phyloP scores from a whole-genome alignment of 2,113 vertebrate species.

The Rhadina sibilatrix region DNA sequence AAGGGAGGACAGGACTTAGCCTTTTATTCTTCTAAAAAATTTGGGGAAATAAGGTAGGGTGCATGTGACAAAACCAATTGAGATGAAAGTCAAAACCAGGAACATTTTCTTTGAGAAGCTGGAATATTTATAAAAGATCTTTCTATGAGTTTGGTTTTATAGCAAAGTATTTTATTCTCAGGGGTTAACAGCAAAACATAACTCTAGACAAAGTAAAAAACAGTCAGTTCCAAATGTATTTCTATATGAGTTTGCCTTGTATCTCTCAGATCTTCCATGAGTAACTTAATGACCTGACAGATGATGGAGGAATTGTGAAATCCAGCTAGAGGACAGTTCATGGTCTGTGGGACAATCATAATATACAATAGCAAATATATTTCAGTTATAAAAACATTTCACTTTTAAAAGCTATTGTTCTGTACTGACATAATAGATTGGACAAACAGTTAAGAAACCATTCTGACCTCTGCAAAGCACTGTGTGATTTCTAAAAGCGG shows the following conservation, averaged over 20 bases:
- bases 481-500: neutral
- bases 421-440: neutral
- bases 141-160: neutral
- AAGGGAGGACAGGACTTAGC: neutral
- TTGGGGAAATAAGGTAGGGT: neutral
- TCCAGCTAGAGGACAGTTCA: neutral
- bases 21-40: neutral
- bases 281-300: neutral
- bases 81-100: neutral
- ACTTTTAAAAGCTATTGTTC: conserved; percentile 22
- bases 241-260: neutral
- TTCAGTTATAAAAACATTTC: neutral
- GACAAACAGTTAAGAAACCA: neutral
- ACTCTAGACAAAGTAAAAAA: neutral
- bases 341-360: conserved; percentile 39
- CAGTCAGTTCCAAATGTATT: neutral
- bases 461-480: conserved; percentile 34
- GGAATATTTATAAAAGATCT: neutral
- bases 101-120: neutral
- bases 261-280: neutral
- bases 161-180: neutral
- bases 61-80: neutral
- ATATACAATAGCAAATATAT: conserved; percentile 43
- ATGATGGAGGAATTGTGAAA: neutral
- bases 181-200: neutral